Evolutionary conservation across 1,140 invertebrate genomes (phyloP).

Genomic region (Zelostemma sp.): DNA sequence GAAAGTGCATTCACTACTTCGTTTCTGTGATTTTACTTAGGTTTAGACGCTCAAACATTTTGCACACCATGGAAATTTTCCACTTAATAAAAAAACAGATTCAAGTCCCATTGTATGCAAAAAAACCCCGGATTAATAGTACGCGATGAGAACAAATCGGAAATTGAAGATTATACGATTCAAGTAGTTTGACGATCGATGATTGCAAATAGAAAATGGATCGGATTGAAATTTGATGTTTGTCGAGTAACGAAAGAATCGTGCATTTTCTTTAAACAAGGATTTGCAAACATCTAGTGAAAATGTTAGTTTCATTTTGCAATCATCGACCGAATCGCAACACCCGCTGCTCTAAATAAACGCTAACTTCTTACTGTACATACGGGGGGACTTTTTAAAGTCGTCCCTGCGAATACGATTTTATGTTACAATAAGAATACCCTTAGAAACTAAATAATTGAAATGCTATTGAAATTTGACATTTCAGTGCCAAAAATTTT

Average conservation of each 20-base stretch:
- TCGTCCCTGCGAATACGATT: conserved; percentile 28
- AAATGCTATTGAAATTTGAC: conserved; percentile 43
- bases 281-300: no score
- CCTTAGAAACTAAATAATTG: conserved; percentile 46
- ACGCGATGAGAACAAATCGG: not conserved
- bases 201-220: conserved; percentile 25
- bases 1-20: conserved; percentile 31
- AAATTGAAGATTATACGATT: conserved; percentile 7
- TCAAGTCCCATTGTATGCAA: not conserved
- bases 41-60: no score
- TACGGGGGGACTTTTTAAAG: conserved; percentile 29
- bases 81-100: no score
- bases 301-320: not conserved
- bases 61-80: no score
- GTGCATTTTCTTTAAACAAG: no score
- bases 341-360: conserved; percentile 21
- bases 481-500: conserved; percentile 20
- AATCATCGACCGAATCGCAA: conserved; percentile 17
- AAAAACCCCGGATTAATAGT: not conserved
- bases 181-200: conserved; percentile 16
- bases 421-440: conserved; percentile 37
- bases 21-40: conserved; percentile 11
- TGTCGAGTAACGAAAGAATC: no score
- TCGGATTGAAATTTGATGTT: conserved; percentile 28
- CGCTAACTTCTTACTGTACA: conserved; percentile 37